Conservation (phyloP, 37 sponge, comb jelly and placozoan species). For the Trichoplax adhaerens region DNA sequence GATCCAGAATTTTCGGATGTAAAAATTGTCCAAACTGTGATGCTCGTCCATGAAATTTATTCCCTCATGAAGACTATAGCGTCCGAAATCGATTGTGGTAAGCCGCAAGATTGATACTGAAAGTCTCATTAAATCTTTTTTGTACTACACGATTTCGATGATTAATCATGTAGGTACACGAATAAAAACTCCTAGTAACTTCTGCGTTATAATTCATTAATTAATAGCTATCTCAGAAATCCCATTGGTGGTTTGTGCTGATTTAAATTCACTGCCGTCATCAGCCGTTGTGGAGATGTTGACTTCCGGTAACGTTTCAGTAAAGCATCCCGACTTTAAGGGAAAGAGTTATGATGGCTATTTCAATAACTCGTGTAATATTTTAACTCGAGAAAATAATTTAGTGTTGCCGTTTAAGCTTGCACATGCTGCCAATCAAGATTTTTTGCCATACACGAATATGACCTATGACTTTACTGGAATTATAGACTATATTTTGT, state of each 20-base stretch:
- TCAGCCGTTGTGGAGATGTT: slow-evolving; percentile 86
- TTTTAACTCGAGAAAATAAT: neutral
- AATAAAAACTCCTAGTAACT: neutral
- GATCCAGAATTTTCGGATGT: slow-evolving; percentile 92
- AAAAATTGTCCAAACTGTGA: slow-evolving; percentile 76
- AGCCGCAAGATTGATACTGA: no score
- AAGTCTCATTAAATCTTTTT: no score
- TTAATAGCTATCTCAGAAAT: slow-evolving; percentile 21
- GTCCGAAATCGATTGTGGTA: no score
- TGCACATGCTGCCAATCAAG: slow-evolving; percentile 49
- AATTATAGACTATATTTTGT: slow-evolving; percentile 81
- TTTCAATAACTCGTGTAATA: neutral
- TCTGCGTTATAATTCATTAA: neutral
- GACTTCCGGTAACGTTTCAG: slow-evolving; percentile 37
- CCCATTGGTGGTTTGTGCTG: slow-evolving; percentile 73
- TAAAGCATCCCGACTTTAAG: slow-evolving; percentile 59
- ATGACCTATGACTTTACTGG: slow-evolving; percentile 93
- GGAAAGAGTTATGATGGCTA: slow-evolving; percentile 64
- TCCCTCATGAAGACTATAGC: slow-evolving; percentile 7
- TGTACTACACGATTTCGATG: no score
- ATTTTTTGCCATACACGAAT: slow-evolving; percentile 61
- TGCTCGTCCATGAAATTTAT: slow-evolving; percentile 27
- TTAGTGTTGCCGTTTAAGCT: slow-evolving; percentile 22
- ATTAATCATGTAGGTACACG: no score
- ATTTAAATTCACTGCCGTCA: slow-evolving; percentile 92